Conservation (phyloP, 2,888 invertebrate species). For the Agriopis leucophaearia region DNA sequence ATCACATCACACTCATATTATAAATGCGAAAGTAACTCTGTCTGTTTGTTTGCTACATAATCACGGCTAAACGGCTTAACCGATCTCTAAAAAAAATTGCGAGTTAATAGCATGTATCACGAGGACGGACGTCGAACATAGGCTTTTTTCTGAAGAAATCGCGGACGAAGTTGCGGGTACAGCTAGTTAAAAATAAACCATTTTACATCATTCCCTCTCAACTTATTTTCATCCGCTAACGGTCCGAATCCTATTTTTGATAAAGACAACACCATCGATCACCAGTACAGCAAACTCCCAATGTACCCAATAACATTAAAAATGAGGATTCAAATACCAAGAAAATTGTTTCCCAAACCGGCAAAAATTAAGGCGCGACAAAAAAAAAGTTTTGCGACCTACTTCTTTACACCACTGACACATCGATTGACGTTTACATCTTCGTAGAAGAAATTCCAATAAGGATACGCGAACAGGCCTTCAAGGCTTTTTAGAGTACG, state of each 20-base stretch:
- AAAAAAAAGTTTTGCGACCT: conserved; percentile 79
- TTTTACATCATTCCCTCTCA: too few species aligned
- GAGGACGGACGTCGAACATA: too few species aligned
- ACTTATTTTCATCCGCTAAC: conserved; percentile 4
- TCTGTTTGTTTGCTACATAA: too few species aligned
- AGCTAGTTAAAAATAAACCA: too few species aligned
- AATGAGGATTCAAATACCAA: conserved; percentile 76
- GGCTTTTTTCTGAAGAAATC: too few species aligned
- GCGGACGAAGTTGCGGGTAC: too few species aligned
- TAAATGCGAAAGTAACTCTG: too few species aligned
- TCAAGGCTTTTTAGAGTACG: conserved; percentile 49
- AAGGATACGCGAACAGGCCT: conserved; percentile 67
- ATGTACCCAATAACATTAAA: conserved; percentile 80
- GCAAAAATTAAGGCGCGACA: conserved; percentile 64
- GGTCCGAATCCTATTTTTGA: conserved; percentile 5
- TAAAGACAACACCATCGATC: conserved; percentile 61
- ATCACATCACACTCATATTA: too few species aligned
- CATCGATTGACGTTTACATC: conserved; percentile 83
- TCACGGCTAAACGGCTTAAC: too few species aligned
- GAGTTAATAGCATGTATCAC: too few species aligned
- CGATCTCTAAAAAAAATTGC: too few species aligned
- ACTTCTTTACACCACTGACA: conserved; percentile 76
- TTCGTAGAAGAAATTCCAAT: conserved; percentile 75
- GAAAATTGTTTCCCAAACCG: conserved; percentile 78
- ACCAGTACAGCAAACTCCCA: conserved; percentile 60